Base-by-base conservation (phyloP, 2,113 vertebrate genomes). In the Collichthys lucidus region DNA sequence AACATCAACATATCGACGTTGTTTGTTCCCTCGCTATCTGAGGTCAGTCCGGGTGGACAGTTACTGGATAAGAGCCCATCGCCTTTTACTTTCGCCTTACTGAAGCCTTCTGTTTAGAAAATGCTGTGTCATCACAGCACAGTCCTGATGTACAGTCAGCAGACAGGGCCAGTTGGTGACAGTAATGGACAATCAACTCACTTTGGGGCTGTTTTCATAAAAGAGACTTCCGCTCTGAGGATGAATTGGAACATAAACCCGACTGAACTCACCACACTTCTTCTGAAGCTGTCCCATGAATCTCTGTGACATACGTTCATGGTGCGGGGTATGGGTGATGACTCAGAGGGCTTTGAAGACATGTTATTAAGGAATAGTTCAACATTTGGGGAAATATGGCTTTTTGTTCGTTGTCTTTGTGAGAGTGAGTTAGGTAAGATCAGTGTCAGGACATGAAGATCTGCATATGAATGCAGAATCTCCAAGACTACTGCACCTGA, bases 111-210 rank as follows among this genome's bases (percentile, higher is more conserved):
- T 53, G 52, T 46, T 63, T 56, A 53, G 20, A 40, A 74, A 61
- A 15, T 20, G 17, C 60, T 56, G 20, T 52, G 24, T 17, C 26
- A 74, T 53, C 44, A 80, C 49, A 52, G 46, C 12, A 3, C 16
- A 60, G 71, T 10, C 29, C 16, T 22, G 52, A 24, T 55, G 52
- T 47, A 52, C 60, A 66, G 77, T 61, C 66, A 72, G 66, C 60
- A 71, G n/a, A 12, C 5, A 6, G 20, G 8, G 6, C 1, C 50
- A 56, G 35, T 42, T 11, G 22, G 35, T 2, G 29, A 11, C 31
- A n/a, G 19, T 4, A 26, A 0, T 24, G 44, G 63, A 16, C 46
- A 66, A 49, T 66, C 16, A 52, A 15, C 46, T 68, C 49, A 52
- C 56, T 35, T 20, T 8, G 3, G 20, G 68, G 53, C 40, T 57